A percentile compares a stretch with the other conserved stretches of the same genome.
These are phyloP conservation scores for Sciurus carolinensis DNA, from an alignment of 2,797 vertebrate species.

Conservation along the genomic window DNA sequence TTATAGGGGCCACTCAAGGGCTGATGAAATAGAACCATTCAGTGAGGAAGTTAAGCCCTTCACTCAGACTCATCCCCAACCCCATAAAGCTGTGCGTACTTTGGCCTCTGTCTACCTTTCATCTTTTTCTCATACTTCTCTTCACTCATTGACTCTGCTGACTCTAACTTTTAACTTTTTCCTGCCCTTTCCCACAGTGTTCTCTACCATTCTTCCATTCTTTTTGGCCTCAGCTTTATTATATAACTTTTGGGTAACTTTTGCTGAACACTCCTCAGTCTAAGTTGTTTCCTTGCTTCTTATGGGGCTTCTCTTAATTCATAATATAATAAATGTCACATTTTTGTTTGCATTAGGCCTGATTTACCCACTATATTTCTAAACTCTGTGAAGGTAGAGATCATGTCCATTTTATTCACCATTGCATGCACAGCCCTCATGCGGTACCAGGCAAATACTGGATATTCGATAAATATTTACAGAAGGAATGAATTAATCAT, in stretches of 20 bases:
- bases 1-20: neutral
- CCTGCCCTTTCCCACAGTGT: neutral
- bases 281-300: neutral
- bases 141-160: neutral
- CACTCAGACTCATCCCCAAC: neutral
- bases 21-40: neutral
- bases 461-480: neutral
- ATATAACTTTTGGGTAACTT: neutral
- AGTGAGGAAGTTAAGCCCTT: neutral
- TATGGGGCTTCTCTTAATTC: neutral
- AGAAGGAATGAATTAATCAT: neutral
- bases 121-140: neutral
- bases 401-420: neutral
- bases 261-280: neutral
- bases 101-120: neutral
- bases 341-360: neutral
- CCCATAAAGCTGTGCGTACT: neutral
- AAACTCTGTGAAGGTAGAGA: neutral
- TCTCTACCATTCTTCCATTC: neutral
- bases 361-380: neutral
- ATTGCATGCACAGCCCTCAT: neutral
- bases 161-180: neutral
- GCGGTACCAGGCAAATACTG: neutral
- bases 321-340: neutral
- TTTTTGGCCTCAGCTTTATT: slow-evolving; percentile 27